Conservation (phyloP, 2,888 invertebrate genomes). For the Beris chalybata region DNA sequence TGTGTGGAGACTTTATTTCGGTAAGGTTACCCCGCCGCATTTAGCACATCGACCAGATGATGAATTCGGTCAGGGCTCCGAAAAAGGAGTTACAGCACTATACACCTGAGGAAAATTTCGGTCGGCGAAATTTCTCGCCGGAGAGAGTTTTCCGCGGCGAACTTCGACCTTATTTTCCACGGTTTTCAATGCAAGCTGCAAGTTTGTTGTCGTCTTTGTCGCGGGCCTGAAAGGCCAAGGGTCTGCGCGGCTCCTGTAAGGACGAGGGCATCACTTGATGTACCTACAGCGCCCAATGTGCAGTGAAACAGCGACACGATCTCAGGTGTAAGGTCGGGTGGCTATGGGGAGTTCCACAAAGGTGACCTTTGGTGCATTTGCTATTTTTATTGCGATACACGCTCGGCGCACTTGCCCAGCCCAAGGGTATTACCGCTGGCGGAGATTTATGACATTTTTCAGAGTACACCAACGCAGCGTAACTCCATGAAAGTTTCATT, state of each 20-base stretch:
- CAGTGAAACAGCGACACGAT: too few species aligned
- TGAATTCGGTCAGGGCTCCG: too few species aligned
- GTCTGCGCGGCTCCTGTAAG: not conserved
- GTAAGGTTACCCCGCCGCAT: too few species aligned
- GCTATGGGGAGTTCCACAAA: not conserved
- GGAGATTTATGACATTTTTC: constrained; percentile 7
- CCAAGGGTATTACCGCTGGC: constrained; percentile 4
- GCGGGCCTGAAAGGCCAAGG: not conserved
- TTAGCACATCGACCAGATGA: too few species aligned
- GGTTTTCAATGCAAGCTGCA: too few species aligned
- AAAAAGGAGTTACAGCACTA: too few species aligned
- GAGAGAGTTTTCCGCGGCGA: too few species aligned
- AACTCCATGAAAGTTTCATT: constrained; percentile 9
- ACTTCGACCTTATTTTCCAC: too few species aligned
- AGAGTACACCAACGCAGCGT: not conserved
- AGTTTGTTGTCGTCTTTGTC: not conserved
- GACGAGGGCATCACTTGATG: not conserved
- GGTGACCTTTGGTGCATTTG: constrained; percentile 15
- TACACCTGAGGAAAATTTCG: too few species aligned
- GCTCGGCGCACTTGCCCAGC: not conserved
- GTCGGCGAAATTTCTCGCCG: too few species aligned
- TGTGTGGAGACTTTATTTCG: constrained; percentile 5
- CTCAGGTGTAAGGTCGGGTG: not conserved
- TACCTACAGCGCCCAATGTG: too few species aligned
- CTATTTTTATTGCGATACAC: not conserved